These are phyloP conservation scores for Leucoraja erinaceus DNA, from an alignment of 2,113 vertebrate species.

Conservation along the genomic window DNA sequence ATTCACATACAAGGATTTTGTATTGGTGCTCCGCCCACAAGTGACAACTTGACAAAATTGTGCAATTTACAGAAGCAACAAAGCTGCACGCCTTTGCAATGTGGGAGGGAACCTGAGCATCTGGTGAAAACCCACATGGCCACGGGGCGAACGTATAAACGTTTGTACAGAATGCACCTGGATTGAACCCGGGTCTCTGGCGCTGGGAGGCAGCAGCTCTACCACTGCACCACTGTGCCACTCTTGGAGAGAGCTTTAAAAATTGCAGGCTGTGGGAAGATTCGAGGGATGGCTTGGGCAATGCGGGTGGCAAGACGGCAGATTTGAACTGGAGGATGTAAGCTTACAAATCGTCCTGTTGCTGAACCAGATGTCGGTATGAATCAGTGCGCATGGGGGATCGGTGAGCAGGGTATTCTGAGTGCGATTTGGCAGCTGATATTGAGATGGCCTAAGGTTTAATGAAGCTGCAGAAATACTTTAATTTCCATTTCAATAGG, in stretches of 20 bases:
- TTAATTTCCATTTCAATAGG: neutral
- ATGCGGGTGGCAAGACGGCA: neutral
- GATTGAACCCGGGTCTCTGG: no score
- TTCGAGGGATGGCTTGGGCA: neutral
- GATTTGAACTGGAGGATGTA: neutral
- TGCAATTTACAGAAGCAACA: no score
- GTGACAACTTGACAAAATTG: no score
- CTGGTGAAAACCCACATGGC: no score
- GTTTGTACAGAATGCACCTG: no score
- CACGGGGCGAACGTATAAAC: no score
- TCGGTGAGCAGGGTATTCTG: neutral
- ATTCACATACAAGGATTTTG: no score
- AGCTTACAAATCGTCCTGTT: neutral
- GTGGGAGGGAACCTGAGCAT: no score
- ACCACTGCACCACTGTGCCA: no score
- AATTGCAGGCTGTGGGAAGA: neutral
- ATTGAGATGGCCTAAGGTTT: neutral
- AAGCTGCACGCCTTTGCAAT: no score
- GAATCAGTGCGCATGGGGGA: neutral
- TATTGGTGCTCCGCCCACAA: no score
- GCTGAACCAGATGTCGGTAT: neutral
- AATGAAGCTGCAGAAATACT: neutral
- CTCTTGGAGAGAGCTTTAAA: neutral
- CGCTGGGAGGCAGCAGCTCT: no score
- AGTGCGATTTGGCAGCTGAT: neutral